Base-by-base conservation (phyloP, 1,140 invertebrate species). In the Adelges cooleyi region DNA sequence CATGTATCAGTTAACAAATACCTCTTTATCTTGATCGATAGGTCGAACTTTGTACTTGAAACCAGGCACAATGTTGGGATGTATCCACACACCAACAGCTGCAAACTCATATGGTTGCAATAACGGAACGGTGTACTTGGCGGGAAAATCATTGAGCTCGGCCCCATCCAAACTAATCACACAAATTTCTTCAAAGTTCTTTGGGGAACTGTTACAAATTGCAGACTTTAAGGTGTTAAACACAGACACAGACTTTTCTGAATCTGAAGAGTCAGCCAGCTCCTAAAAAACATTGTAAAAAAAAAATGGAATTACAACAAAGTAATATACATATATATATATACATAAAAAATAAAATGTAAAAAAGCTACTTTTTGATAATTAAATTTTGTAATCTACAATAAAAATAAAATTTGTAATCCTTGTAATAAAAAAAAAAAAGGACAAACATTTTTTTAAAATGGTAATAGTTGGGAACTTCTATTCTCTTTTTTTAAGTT, bases 31-130 rank as follows among this genome's bases (percentile, higher is more conserved):
- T 6, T 33, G 5, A 70, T 78, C 78, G 71, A 85, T 76, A 0
- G 81, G 81, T 70, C 80, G 81, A 38, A 87, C 85, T 75, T 82
- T 80, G 77, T 89, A 89, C 72, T 80, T 78, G 77, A 87, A 89
- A 38, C 87, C 86, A 65, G 85, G 81, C 50, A 82, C 76, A 56
- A 89, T 82, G 56, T 81, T 75, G 36, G 80, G 79, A 74, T 89
- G 85, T 50, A 88, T 79, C 73, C 84, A 85, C 15, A 87, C 81
- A 62, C 86, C 86, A 71, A 86, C 80, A 23, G 84, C 85, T 0
- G 84, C 82, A 70, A 86, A 78, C 73, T 88, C 84, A 70, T 86
- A 80, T 2, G 78, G 74, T 20, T 78, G 75, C 1, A 84, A 75
- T 2, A 79, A 77, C 33, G 79, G 80, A 6, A 86, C 79, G 10